Base-by-base conservation (phyloP, 2,888 invertebrate genomes). In the Lampropteryx suffumata region DNA sequence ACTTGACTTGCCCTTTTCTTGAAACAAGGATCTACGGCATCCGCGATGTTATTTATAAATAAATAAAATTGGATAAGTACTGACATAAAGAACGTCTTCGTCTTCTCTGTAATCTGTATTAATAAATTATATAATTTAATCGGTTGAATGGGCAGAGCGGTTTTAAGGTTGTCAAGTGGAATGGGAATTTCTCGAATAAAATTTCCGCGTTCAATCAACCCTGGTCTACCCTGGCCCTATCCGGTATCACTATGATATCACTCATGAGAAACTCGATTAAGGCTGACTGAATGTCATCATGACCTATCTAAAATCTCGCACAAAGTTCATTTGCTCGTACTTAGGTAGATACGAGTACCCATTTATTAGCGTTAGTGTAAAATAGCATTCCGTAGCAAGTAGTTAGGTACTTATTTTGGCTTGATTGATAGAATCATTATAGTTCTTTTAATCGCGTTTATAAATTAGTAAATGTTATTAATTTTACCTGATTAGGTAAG, bases 111-210 rank as follows among this genome's bases (percentile, higher is more conserved):
- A 57, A 57, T 55, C 53, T 57, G 46, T 55, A 50, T 37, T 57
- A 59, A 62, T 55, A 67, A 69, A 67, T 67, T 60, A 67, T 68
- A 69, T 69, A 67, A 62, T 64, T 73, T 61, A 63, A 44, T 63
- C 65, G 68, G 65, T 68, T 70, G 68, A 58, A 61, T 65, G 60
- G 62, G 65, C 64, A 64, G 62, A 65, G 71, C 67, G 62, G 62
- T 71, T 72, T 71, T 71, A 69, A 69, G 63, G 57, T 50, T 62
- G 62, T 60, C 64, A 64, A 53, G 61, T 63, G 56, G 17, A 54
- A 60, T 57, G 40, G 39, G 55, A 59, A 61, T 57, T 24, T 24
- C 7, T 24, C 24, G 24, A 24, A 1, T 24, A 7, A 1, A 24
- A 24, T 24, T 62, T 64, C 67, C 63, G 62, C 57, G 61, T 57